These are phyloP conservation scores for Syngnathus typhle DNA, from an alignment of 2,113 vertebrate species.

Conservation along the genomic window DNA sequence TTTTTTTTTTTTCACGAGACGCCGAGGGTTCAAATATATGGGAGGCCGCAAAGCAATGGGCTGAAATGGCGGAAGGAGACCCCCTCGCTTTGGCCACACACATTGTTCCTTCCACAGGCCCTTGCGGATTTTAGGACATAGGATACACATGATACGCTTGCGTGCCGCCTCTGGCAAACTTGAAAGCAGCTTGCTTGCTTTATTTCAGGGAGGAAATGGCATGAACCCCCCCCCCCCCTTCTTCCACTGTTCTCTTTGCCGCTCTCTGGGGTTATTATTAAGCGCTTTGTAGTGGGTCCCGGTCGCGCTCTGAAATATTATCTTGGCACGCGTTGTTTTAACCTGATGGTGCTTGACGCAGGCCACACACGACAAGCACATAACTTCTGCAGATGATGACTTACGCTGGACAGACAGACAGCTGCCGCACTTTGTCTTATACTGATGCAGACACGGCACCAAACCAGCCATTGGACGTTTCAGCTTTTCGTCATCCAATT, in stretches of 20 bases:
- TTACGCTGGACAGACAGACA: no score
- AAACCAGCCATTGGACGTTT: no score
- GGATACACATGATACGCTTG: constrained; percentile 51
- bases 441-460: no score
- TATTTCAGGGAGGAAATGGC: constrained; percentile 51
- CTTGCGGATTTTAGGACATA: constrained; percentile 30
- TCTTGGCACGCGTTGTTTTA: constrained; percentile 51
- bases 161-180: constrained; percentile 45
- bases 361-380: constrained; percentile 58
- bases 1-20: not conserved
- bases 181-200: constrained; percentile 36
- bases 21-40: not conserved
- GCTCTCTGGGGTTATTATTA: constrained; percentile 41
- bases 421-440: no score
- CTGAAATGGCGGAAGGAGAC: not conserved
- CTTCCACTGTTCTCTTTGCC: constrained; percentile 32
- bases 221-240: constrained; percentile 10
- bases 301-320: constrained; percentile 48
- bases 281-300: constrained; percentile 36
- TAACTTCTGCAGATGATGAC: constrained; percentile 41
- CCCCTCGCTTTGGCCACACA: constrained; percentile 19
- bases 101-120: constrained; percentile 48
- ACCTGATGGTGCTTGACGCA: constrained; percentile 48
- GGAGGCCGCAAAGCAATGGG: not conserved
- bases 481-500: not conserved